These are phyloP conservation scores for Hippolais icterina DNA, from an alignment of 2,113 vertebrate species.

Conservation along the genomic window DNA sequence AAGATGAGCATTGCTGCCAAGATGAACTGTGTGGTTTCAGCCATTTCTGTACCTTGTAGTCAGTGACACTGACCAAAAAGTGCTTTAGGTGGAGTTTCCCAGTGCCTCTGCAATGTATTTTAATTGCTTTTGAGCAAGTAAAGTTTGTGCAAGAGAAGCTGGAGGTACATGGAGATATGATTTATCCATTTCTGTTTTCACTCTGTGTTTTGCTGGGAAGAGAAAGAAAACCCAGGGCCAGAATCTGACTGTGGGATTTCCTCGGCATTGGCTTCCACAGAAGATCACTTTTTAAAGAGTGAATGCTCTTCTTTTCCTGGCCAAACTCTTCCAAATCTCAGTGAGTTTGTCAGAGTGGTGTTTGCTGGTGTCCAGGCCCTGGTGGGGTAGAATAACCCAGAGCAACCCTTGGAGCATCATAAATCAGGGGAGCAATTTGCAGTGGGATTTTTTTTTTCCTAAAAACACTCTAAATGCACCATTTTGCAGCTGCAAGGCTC, in stretches of 20 bases:
- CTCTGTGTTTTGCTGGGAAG: background rate
- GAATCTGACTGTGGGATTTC: background rate
- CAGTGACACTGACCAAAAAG: fast-evolving
- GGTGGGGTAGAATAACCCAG: background rate
- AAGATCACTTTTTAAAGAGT: background rate
- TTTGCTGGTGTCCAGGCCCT: background rate
- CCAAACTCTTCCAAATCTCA: background rate
- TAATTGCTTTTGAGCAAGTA: background rate
- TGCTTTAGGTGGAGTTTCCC: background rate
- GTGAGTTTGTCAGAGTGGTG: background rate
- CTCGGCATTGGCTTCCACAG: background rate
- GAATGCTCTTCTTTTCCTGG: background rate
- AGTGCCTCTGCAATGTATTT: background rate
- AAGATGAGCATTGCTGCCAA: background rate
- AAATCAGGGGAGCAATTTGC: background rate
- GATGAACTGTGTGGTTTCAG: fast-evolving
- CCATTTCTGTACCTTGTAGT: background rate
- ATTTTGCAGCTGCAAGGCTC: background rate
- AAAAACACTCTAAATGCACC: background rate
- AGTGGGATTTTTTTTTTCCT: background rate
- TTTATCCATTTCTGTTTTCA: background rate
- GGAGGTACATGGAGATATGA: background rate
- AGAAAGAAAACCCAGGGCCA: background rate
- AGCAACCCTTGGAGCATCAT: background rate
- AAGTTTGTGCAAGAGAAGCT: background rate